Evolutionary conservation across 2,113 vertebrate genomes (phyloP).

Genomic region (Neotragus moschatus): DNA sequence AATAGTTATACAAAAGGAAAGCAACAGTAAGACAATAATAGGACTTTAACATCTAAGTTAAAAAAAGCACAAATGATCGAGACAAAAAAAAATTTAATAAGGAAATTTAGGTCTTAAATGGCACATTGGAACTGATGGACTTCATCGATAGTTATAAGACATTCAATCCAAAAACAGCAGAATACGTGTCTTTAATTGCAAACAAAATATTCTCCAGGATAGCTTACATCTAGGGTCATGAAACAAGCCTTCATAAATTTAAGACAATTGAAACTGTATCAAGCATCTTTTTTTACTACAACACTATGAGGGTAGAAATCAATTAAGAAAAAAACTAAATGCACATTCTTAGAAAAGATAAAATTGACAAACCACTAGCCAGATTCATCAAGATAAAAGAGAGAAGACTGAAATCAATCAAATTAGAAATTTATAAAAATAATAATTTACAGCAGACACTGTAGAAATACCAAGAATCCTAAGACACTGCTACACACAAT

Average conservation of each 20-base stretch:
- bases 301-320: background rate
- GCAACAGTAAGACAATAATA: background rate
- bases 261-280: background rate
- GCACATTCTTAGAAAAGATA: background rate
- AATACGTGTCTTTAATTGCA: background rate
- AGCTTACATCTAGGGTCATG: background rate
- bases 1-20: background rate
- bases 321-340: background rate
- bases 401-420: rapidly evolving
- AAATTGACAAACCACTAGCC: background rate
- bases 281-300: background rate
- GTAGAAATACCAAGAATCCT: background rate
- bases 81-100: background rate
- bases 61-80: background rate
- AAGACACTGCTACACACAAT: background rate
- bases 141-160: background rate
- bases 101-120: background rate
- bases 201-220: background rate
- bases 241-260: background rate
- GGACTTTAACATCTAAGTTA: background rate
- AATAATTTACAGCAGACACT: background rate
- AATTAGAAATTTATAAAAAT: background rate
- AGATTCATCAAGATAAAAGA: background rate
- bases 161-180: background rate
- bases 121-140: background rate